Evolutionary conservation across 1,140 invertebrate species (phyloP).

Genomic region (Sipha flava): DNA sequence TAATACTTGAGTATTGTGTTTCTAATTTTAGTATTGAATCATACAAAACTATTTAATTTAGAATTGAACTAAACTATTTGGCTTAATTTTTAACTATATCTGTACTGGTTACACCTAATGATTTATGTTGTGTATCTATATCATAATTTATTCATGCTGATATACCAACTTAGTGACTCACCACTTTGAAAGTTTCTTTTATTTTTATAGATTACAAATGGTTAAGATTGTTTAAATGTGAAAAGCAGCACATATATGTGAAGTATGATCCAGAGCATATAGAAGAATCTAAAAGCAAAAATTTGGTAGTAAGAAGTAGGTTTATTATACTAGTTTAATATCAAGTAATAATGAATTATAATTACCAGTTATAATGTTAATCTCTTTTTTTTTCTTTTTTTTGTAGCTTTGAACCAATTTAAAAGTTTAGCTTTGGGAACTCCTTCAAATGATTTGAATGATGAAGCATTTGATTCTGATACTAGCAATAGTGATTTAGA

Average conservation of each 20-base stretch:
- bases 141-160: no score
- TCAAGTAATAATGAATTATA: neutral
- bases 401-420: neutral
- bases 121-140: no score
- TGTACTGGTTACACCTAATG: no score
- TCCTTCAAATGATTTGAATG: neutral
- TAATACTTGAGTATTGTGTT: neutral
- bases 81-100: neutral
- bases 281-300: neutral
- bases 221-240: neutral
- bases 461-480: neutral
- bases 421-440: neutral
- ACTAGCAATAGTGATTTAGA: neutral
- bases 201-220: conserved; percentile 13
- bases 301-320: neutral
- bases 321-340: neutral
- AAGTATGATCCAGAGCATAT: neutral
- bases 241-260: neutral
- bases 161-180: no score
- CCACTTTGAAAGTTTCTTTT: neutral
- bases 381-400: neutral
- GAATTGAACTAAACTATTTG: neutral
- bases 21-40: neutral
- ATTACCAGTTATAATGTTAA: neutral
- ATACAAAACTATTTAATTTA: neutral